A percentile compares a stretch with the other conserved stretches of the same genome.
Conservation (phyloP, 2,888 invertebrate genomes). For the Agriopis marginaria region DNA sequence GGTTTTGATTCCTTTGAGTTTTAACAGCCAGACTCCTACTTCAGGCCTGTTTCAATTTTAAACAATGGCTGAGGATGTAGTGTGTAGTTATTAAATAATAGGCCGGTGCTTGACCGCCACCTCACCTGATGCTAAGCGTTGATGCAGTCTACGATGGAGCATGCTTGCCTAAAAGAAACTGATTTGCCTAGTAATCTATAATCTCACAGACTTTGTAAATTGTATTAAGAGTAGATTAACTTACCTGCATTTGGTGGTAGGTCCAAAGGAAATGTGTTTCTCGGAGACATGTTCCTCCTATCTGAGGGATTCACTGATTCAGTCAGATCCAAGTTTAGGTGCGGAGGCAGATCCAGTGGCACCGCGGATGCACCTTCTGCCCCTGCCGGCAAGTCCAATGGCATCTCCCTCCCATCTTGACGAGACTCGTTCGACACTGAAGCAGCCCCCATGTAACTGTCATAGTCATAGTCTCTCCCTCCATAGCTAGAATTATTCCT, state of each 20-base stretch:
- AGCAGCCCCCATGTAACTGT: constrained; percentile 68
- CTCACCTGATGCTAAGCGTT: no score
- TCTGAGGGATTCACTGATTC: constrained; percentile 81
- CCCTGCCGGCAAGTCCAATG: constrained; percentile 72
- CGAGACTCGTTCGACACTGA: constrained; percentile 67
- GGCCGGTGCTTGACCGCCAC: no score
- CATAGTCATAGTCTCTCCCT: constrained; percentile 73
- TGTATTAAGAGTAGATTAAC: not conserved
- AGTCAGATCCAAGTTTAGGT: constrained; percentile 78
- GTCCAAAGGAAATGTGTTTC: constrained; percentile 78
- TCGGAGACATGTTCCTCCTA: constrained; percentile 76
- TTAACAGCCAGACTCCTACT: no score
- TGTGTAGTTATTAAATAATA: no score
- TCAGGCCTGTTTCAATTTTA: no score
- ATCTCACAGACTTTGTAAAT: constrained; percentile 3
- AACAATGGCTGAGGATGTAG: no score
- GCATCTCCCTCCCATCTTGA: constrained; percentile 63
- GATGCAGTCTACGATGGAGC: no score
- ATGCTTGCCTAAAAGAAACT: not conserved
- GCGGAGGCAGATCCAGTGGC: constrained; percentile 72
- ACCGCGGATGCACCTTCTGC: constrained; percentile 71
- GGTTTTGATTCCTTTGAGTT: no score
- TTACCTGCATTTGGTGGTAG: constrained; percentile 80
- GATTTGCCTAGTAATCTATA: not conserved
- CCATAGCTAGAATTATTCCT: constrained; percentile 65